Base-by-base conservation (phyloP, 2,888 invertebrate genomes). In the Melanotus villosus region DNA sequence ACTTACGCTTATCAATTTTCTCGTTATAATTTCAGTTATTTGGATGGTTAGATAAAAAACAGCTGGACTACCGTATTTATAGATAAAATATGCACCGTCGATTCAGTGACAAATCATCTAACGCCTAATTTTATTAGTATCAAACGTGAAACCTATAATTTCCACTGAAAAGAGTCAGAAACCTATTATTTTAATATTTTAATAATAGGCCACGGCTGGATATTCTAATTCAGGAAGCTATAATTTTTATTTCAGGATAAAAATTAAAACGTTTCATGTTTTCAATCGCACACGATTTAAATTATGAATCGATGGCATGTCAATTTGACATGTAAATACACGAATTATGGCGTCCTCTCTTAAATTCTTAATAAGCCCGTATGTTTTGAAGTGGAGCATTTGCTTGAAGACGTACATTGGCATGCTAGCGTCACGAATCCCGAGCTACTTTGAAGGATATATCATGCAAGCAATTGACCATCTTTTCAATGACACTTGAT, bases 251-350 rank as follows among this genome's bases (percentile, higher is more conserved):
- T 59, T 72, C 36, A 66, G 23, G 59, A 72, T 47, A 47, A 67
- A 63, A 70, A 73, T 70, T 68, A 70, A 73, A 68, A 65, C 68
- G 68, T 70, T 70, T 73, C 70, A 70, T 73, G 72, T 70, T 68
- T 70, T 57, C 60, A 68, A 65, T 45, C 60, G 63, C 68, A 32
- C 47, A 64, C 63, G 18, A 47, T 38, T 65, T 73, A 58, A 73
- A 73, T 73, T 69, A 73, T 73, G 65, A 52, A 73, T 56, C 34
- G 62, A 70, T 72, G 59, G 74, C 74, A 74, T 72, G 72, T 70
- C 70, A 36, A 64, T 70, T 71, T 65, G 72, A 72, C 68, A 68
- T 65, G 73, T 73, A 73, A 73, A 73, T 73, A 73, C 70, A 64
- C 72, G 45, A 73, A 73, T 73, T 73, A 73, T 59, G 70, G 68